Conservation (phyloP, 92 coral and sea anemone species). For the Phenganax subtilis region DNA sequence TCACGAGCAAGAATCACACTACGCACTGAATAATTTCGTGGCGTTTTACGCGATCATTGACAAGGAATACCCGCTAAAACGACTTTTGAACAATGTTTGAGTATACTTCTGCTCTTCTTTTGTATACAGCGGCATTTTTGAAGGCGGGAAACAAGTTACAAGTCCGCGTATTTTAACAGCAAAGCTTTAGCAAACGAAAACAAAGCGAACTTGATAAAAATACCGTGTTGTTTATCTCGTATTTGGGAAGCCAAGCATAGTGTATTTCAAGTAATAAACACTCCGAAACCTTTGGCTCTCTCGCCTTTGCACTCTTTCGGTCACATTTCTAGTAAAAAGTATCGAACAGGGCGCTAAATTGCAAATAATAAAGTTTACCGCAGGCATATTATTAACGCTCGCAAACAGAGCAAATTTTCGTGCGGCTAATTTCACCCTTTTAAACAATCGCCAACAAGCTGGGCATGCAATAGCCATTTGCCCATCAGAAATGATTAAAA, state of each 20-base stretch:
- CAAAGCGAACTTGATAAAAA: background rate
- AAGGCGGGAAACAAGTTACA: background rate
- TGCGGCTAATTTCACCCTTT: background rate
- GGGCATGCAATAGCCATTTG: background rate
- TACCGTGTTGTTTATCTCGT: conserved; percentile 6
- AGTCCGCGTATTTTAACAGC: no score
- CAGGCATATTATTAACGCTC: background rate
- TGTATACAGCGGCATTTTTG: background rate
- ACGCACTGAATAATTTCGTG: background rate
- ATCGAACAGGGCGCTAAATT: background rate
- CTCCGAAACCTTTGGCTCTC: background rate
- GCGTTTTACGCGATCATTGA: background rate
- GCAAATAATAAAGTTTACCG: conserved; percentile 4
- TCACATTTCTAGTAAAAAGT: background rate
- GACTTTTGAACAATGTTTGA: background rate
- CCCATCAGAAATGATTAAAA: background rate
- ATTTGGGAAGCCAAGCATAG: background rate
- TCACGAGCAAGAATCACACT: background rate
- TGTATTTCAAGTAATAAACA: background rate
- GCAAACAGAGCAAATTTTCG: background rate
- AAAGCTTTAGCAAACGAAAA: background rate
- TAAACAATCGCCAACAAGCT: conserved; percentile 3
- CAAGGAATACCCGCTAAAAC: background rate
- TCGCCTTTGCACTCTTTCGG: background rate
- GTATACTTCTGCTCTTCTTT: background rate